Evolutionary conservation across 2,888 invertebrate species (phyloP).

Genomic region (Pachydiplax longipennis): DNA sequence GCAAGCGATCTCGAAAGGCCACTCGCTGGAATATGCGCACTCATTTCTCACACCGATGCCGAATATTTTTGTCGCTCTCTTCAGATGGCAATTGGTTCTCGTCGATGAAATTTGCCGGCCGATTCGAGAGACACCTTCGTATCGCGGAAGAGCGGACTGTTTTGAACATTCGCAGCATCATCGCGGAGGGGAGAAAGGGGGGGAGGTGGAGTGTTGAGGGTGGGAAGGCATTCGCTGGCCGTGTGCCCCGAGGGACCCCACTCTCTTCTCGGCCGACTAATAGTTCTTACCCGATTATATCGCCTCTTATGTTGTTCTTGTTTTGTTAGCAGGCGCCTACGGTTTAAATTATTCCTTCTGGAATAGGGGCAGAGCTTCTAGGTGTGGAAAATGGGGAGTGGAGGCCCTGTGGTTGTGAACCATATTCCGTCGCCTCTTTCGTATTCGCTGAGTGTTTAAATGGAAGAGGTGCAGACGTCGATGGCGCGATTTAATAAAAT

Average conservation of each 20-base stretch:
- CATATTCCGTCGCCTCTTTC: no score
- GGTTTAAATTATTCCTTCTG: no score
- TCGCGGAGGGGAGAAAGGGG: background rate
- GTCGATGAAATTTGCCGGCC: background rate
- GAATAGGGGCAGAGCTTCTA: no score
- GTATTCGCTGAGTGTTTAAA: no score
- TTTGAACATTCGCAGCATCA: slow-evolving; percentile 1
- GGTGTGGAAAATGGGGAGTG: no score
- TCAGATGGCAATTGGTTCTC: background rate
- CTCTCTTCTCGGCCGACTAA: background rate
- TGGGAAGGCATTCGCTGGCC: background rate
- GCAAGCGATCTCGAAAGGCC: background rate
- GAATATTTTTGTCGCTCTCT: background rate
- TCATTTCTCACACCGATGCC: background rate
- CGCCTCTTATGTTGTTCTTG: no score
- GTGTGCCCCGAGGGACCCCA: background rate
- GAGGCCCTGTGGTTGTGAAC: no score
- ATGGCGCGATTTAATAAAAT: no score
- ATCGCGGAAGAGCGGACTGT: background rate
- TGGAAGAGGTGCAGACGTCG: no score
- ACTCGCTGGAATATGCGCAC: background rate
- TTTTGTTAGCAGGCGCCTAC: no score
- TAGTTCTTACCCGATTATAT: no score
- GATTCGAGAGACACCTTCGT: background rate
- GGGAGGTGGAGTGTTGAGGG: background rate